phyloP scores from a whole-genome alignment of 1,140 invertebrate genomes.

The Amyelois transitella region DNA sequence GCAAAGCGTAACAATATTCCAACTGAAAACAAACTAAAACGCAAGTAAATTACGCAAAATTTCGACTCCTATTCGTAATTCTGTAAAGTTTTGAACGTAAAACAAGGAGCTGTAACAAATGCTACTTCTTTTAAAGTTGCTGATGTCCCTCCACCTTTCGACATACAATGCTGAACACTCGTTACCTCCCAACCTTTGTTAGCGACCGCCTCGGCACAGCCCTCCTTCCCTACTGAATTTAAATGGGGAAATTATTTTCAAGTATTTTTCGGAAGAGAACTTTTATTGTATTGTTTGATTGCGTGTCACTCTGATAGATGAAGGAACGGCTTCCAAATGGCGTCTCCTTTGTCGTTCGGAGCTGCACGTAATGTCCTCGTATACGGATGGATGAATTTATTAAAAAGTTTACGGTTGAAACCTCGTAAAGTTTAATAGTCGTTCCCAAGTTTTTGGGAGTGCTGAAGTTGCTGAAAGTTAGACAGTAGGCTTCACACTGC shows the following conservation, averaged over 20 bases:
- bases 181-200: constrained; percentile 64
- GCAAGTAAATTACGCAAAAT: constrained; percentile 5
- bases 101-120: constrained; percentile 10
- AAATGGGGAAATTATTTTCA: constrained; percentile 72
- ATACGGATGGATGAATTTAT: constrained; percentile 66
- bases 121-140: constrained; percentile 11
- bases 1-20: too few relatives aligned
- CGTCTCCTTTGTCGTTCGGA: constrained; percentile 46
- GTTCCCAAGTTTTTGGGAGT: constrained; percentile 47
- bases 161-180: constrained; percentile 43
- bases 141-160: constrained; percentile 1
- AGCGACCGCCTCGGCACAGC: constrained; percentile 29
- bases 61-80: constrained; percentile 8
- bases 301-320: constrained; percentile 70
- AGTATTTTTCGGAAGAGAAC: constrained; percentile 71
- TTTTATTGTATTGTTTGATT: constrained; percentile 75
- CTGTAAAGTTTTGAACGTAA: constrained; percentile 9
- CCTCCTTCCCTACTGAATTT: constrained; percentile 64
- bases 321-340: constrained; percentile 60
- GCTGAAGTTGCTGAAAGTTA: constrained; percentile 50
- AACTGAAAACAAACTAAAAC: not conserved
- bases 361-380: constrained; percentile 56
- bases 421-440: constrained; percentile 60
- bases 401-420: constrained; percentile 64
- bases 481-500: constrained; percentile 40